Evolutionary conservation across 2,888 invertebrate species (phyloP).

Genomic region (Himalopsyche japonica): DNA sequence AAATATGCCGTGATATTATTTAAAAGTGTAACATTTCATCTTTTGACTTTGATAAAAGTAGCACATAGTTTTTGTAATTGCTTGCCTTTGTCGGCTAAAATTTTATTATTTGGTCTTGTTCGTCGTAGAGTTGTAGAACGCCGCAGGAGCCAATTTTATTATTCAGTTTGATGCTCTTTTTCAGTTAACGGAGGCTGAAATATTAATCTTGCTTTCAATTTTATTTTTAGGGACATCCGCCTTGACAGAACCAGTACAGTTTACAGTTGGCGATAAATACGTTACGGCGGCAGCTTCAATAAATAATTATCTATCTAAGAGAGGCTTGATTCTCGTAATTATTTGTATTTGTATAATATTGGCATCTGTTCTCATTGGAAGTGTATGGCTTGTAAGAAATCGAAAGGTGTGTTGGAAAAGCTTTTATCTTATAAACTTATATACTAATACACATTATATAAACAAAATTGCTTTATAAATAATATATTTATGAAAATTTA

Average conservation of each 20-base stretch:
- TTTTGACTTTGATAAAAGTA: neutral
- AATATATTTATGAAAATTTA: too few species aligned
- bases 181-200: neutral
- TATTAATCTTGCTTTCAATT: slow-evolving; percentile 2
- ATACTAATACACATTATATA: too few species aligned
- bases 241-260: slow-evolving; percentile 72
- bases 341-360: slow-evolving; percentile 65
- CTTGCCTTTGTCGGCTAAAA: neutral
- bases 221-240: slow-evolving; percentile 67
- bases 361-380: slow-evolving; percentile 64
- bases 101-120: neutral
- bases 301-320: slow-evolving; percentile 9
- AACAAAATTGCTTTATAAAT: too few species aligned
- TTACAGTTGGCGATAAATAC: slow-evolving; percentile 75
- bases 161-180: neutral
- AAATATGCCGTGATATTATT: too few species aligned
- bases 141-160: neutral
- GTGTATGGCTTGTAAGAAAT: slow-evolving; percentile 65
- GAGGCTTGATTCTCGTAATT: slow-evolving; percentile 57
- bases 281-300: slow-evolving; percentile 69
- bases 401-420: slow-evolving; percentile 53
- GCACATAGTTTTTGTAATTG: neutral
- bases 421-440: neutral
- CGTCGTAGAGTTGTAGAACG: neutral
- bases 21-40: neutral